Evolutionary conservation across 2,797 vertebrate genomes (phyloP).

Genomic region (Chelon auratus): DNA sequence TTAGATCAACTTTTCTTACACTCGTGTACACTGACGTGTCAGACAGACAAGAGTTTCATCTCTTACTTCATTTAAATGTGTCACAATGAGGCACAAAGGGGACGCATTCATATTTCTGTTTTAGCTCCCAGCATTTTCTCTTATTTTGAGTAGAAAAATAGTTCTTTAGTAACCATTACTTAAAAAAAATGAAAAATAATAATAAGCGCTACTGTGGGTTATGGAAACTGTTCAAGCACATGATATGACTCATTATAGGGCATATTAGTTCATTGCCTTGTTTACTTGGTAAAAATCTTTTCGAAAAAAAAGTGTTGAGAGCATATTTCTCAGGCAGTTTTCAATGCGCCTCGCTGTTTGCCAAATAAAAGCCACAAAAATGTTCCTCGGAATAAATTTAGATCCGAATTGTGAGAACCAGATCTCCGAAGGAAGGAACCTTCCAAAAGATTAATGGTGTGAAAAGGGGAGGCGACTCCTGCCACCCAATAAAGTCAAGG

Average conservation of each 20-base stretch:
- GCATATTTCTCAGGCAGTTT: conserved; percentile 50
- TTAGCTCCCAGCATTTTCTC: background rate
- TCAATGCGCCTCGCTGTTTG: conserved; percentile 48
- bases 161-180: conserved; percentile 50
- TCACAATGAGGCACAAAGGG: background rate
- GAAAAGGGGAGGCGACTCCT: conserved; percentile 66
- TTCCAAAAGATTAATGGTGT: conserved; percentile 72
- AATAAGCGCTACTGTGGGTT: conserved; percentile 13
- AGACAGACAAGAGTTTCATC: background rate
- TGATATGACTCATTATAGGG: conserved; percentile 48
- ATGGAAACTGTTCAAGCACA: conserved; percentile 48
- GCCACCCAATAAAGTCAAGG: conserved; percentile 67
- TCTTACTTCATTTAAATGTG: conserved; percentile 9
- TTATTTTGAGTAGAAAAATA: conserved; percentile 45
- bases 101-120: background rate
- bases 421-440: conserved; percentile 63
- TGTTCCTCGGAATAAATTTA: conserved; percentile 60
- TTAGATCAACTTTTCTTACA: conserved; percentile 20
- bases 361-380: conserved; percentile 65
- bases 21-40: conserved; percentile 5
- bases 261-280: conserved; percentile 48
- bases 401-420: conserved; percentile 61
- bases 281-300: conserved; percentile 41
- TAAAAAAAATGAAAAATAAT: conserved; percentile 14
- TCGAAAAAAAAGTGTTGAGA: conserved; percentile 14